phyloP scores from a whole-genome alignment of 2,888 invertebrate genomes.

The Thereva unica region DNA sequence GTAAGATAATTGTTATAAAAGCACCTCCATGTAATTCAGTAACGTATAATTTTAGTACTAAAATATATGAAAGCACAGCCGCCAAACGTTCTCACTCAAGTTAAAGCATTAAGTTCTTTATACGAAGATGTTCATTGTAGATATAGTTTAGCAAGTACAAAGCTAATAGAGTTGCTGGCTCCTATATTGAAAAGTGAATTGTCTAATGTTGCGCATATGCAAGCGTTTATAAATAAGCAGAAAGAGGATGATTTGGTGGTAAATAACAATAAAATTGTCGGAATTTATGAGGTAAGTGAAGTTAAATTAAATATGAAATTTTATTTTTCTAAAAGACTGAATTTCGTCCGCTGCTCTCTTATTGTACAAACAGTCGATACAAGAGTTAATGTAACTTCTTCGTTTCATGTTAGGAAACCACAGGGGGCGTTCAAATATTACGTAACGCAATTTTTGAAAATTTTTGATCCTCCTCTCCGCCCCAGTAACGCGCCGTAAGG shows the following conservation, averaged over 20 bases:
- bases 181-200: constrained; percentile 79
- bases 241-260: constrained; percentile 63
- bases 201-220: constrained; percentile 80
- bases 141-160: constrained; percentile 81
- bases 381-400: too few species aligned
- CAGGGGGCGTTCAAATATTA: too few species aligned
- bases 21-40: constrained; percentile 27
- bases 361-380: too few species aligned
- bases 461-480: too few species aligned
- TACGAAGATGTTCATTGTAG: constrained; percentile 81
- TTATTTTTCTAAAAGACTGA: too few species aligned
- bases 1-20: constrained; percentile 38
- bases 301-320: too few species aligned
- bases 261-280: constrained; percentile 60
- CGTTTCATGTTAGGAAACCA: too few species aligned
- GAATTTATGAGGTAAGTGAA: constrained; percentile 59
- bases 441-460: too few species aligned
- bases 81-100: constrained; percentile 59
- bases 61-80: constrained; percentile 51
- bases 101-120: constrained; percentile 69
- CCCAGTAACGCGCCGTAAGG: too few species aligned
- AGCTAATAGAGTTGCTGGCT: constrained; percentile 77
- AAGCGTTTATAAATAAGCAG: constrained; percentile 75
- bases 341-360: too few species aligned
- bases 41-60: constrained; percentile 43